A percentile compares a stretch with the other conserved stretches of the same genome.
These are phyloP conservation scores for Perizoma affinitatum DNA, from an alignment of 2,888 invertebrate genomes.

Conservation along the genomic window DNA sequence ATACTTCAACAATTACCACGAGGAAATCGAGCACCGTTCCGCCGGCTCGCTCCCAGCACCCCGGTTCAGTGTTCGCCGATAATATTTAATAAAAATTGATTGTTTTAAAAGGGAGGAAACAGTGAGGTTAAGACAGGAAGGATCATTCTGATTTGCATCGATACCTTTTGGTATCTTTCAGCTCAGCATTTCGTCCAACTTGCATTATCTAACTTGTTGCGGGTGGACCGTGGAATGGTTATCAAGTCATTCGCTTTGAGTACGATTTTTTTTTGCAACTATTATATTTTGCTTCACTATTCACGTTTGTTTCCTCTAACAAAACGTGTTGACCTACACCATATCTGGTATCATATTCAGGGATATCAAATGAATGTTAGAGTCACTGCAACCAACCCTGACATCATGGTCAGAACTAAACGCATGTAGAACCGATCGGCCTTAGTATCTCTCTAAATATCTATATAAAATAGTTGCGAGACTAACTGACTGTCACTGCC, in stretches of 20 bases:
- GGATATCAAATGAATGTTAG: slow-evolving; percentile 55
- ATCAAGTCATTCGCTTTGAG: too few species aligned
- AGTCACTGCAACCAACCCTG: slow-evolving; percentile 55
- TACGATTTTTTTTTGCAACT: neutral
- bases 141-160: neutral
- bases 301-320: slow-evolving; percentile 24
- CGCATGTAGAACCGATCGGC: slow-evolving; percentile 52
- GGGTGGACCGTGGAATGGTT: neutral
- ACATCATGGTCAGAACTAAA: slow-evolving; percentile 60
- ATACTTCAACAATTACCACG: slow-evolving; percentile 81
- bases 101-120: slow-evolving; percentile 2
- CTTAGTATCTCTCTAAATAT: slow-evolving; percentile 41
- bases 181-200: neutral
- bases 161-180: too few species aligned
- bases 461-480: too few species aligned
- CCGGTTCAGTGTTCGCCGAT: slow-evolving; percentile 39
- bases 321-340: slow-evolving; percentile 45
- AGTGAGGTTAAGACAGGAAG: neutral
- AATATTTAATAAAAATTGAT: slow-evolving; percentile 6
- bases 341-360: slow-evolving; percentile 50
- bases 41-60: slow-evolving; percentile 56
- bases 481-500: too few species aligned
- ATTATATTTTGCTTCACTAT: slow-evolving; percentile 13
- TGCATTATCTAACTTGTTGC: neutral
- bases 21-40: slow-evolving; percentile 77